Percentiles rank a stretch among this genome's conserved stretches.
These are phyloP conservation scores for Blastobasis lacticolella DNA, from an alignment of 2,888 invertebrate genomes.

Conservation along the genomic window DNA sequence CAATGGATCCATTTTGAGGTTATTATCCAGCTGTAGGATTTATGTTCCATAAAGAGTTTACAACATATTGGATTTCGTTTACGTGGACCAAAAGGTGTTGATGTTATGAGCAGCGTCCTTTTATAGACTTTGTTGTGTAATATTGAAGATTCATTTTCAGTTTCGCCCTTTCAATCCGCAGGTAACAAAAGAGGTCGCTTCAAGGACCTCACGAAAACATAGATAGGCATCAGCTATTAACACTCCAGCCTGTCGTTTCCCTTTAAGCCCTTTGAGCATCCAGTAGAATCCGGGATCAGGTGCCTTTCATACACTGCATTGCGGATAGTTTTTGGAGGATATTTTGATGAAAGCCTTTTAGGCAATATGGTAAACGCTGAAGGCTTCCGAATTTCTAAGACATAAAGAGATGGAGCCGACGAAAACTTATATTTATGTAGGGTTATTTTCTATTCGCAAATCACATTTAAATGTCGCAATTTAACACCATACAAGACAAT, in stretches of 20 bases:
- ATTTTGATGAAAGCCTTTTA: background rate
- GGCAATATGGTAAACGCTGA: background rate
- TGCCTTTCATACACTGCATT: background rate
- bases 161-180: slow-evolving; percentile 12
- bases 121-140: background rate
- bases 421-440: too few relatives aligned
- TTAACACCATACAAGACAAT: too few relatives aligned
- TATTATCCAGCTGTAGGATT: background rate
- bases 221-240: slow-evolving; percentile 52
- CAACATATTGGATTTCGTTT: too few relatives aligned
- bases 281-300: slow-evolving; percentile 19
- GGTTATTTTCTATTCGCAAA: too few relatives aligned
- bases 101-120: too few relatives aligned
- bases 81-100: too few relatives aligned
- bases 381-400: too few relatives aligned
- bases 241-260: slow-evolving; percentile 33
- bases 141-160: background rate
- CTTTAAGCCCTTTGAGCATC: slow-evolving; percentile 35
- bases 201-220: slow-evolving; percentile 35
- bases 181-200: slow-evolving; percentile 30
- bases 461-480: too few relatives aligned
- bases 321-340: background rate
- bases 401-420: too few relatives aligned
- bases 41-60: background rate
- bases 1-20: background rate